Evolutionary conservation across 2,888 invertebrate genomes (phyloP).

Genomic region (Agrenia bidenticulata): DNA sequence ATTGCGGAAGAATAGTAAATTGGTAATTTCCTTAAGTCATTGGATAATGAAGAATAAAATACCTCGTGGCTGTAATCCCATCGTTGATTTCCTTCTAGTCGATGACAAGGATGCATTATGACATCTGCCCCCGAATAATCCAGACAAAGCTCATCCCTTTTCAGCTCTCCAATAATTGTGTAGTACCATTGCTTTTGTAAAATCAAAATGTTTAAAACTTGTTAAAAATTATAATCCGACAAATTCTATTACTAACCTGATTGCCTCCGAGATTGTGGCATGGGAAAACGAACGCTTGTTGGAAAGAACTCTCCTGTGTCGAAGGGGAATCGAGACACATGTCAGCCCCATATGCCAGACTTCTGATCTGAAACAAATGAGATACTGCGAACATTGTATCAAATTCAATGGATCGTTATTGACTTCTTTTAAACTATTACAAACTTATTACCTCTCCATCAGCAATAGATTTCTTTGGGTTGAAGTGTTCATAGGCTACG

Average conservation of each 20-base stretch:
- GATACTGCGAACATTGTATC: neutral
- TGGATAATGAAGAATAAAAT: too few relatives aligned
- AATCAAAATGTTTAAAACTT: too few relatives aligned
- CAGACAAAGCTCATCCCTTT: slow-evolving; percentile 20
- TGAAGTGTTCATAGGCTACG: neutral
- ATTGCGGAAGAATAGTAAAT: too few relatives aligned
- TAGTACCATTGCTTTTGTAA: slow-evolving; percentile 26
- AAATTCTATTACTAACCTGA: slow-evolving; percentile 58
- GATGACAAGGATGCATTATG: slow-evolving; percentile 24
- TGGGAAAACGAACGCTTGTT: slow-evolving; percentile 62
- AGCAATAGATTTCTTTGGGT: slow-evolving; percentile 13
- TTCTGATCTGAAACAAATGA: slow-evolving; percentile 54
- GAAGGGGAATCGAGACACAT: slow-evolving; percentile 43
- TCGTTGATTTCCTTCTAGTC: slow-evolving; percentile 26
- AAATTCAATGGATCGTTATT: neutral
- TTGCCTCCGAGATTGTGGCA: slow-evolving; percentile 65
- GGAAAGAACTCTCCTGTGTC: slow-evolving; percentile 63
- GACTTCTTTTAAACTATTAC: neutral
- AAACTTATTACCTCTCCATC: slow-evolving; percentile 22
- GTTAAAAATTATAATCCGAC: too few relatives aligned
- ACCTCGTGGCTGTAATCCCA: slow-evolving; percentile 24
- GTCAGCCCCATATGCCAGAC: slow-evolving; percentile 53
- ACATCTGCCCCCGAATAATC: slow-evolving; percentile 21
- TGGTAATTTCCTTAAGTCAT: neutral
- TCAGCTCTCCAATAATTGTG: slow-evolving; percentile 22